phyloP scores from a whole-genome alignment of 2,888 invertebrate species.

The Ecliptopera silaceata region DNA sequence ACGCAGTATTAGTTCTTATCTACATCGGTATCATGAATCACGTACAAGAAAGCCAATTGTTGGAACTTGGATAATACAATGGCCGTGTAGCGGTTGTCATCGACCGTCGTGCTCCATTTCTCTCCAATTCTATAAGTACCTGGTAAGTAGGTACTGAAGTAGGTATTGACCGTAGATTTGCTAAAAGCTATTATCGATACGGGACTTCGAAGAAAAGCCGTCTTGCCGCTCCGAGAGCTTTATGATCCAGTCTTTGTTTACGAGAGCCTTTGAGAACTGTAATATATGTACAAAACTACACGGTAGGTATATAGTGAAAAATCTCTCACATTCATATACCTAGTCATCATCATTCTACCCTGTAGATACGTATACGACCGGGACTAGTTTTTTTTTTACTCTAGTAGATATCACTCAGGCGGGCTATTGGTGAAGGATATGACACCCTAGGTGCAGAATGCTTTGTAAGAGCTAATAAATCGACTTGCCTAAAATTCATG shows the following conservation, averaged over 20 bases:
- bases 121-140: conserved; percentile 18
- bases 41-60: conserved; percentile 47
- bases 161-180: conserved; percentile 19
- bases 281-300: neutral
- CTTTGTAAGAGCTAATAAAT: no score
- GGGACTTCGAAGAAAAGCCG: conserved; percentile 17
- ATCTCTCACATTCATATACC: no score
- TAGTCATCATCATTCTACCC: no score
- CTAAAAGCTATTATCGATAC: conserved; percentile 31
- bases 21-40: conserved; percentile 36
- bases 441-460: no score
- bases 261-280: neutral
- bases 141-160: neutral
- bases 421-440: no score
- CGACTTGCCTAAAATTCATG: no score
- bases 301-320: no score
- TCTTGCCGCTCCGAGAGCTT: conserved; percentile 1
- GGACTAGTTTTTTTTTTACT: no score
- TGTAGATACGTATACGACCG: no score
- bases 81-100: conserved; percentile 48
- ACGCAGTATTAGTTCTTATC: conserved; percentile 31
- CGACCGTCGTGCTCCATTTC: conserved; percentile 53
- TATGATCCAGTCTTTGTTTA: neutral
- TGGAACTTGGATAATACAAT: conserved; percentile 45
- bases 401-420: no score